Base-by-base conservation (phyloP, 2,797 vertebrate genomes). In the Enoplosus armatus region DNA sequence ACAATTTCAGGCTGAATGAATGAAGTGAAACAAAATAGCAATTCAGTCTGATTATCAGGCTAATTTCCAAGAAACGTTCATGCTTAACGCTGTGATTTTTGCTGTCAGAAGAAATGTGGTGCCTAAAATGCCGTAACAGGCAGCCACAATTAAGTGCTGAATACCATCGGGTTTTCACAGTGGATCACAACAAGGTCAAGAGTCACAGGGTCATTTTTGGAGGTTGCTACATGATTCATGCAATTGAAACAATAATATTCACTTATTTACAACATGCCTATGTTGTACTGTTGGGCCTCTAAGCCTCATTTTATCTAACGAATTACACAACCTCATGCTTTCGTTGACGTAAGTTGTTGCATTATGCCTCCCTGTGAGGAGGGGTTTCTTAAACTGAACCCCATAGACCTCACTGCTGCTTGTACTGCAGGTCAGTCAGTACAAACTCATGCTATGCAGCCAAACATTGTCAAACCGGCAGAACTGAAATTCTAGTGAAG, bases 241-340 rank as follows among this genome's bases (percentile, higher is more conserved):
- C 39, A 45, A 9, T 37, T 35, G 18, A 33, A 56, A 41, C 43
- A 67, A 41, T 54, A 11, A 18, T 0, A 2, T 43, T 43, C 15
- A 29, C 33, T 27, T 18, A 22, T 29, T 47, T 47, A 14, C 3
- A 0, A n/a, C 29, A 47, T 33, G 20, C 10, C 20, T 15, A 24
- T 53, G 62, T 51, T 18, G 22, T 24, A 65, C 64, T 7, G 18
- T 35, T 48, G 35, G 1, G 27, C 58, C 35, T 26, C 0, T 26
- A 26, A 60, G 12, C 8, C 2, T 0, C 24, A 43, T 29, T 47
- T 12, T 18, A 31, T 55, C 0, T 5, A 27, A 66, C 9, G 0
- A 15, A 24, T 14, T 31, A 20, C 20, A 27, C 4, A 70, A 31
- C 27, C 10, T 55, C 10, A 11, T 29, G 6, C n/a, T 60, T 62